Base-by-base conservation (phyloP, 2,113 vertebrate genomes). In the Nothoprocta perdicaria region DNA sequence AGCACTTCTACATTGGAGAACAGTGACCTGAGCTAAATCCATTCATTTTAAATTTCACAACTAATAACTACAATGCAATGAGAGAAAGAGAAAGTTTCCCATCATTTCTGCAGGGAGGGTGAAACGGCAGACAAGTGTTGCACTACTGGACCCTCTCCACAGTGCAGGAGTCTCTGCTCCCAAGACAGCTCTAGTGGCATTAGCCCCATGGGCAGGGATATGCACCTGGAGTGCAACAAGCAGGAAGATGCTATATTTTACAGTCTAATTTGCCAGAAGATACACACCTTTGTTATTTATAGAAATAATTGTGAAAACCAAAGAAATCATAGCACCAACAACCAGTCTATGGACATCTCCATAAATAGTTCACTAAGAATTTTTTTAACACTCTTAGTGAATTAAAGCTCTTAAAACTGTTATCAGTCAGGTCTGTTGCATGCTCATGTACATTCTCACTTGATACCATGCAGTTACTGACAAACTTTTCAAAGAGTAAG, bases 71-170 rank as follows among this genome's bases (percentile, higher is more conserved):
- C 31, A 23, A 17, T 11, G 6, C 15, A 57, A 80, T 27, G 52
- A 53, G 52, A 55, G 24, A 73, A 21, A 63, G 52, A 79, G 14
- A 22, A 1, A 17, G 10, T 19, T 69, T 73, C 65, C 72, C 31
- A 0, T 2, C 33, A 40, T 4, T 63, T 17, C 73, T 73, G 12
- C 11, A 45, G 21, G 48, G 38, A 65, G 33, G 7, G 18, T 11
- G 29, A 67, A 82, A 57, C n/a, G 46, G 26, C 29, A 40, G n/a
- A 19, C 0, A 0, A 21, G 63, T 17, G 1, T 5, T 16, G 33
- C 46, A 43, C 58, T n/a, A 38, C 66, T n/a, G 13, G 2, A 0
- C 3, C 13, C 16, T 17, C 50, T 35, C 3, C 14, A 18, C 0
- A 0, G 3, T 11, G 35, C 12, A 50, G 63, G 27, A 40, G 57